Percentiles rank a stretch among this genome's conserved stretches.
phyloP scores from a whole-genome alignment of 2,113 vertebrate species.

The Salvator merianae region DNA sequence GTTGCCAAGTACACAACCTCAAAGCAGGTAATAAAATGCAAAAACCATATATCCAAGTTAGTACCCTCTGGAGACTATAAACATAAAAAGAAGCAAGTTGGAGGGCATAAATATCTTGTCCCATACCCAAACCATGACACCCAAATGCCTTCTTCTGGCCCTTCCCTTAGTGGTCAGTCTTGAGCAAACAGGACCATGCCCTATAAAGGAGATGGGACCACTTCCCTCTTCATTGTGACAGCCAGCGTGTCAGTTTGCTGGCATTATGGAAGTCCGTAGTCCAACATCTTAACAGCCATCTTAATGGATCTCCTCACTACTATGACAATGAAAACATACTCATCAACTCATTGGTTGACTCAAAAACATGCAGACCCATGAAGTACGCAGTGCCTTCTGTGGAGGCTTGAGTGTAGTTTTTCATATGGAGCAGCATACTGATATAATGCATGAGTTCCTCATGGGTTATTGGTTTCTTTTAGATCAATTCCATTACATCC shows the following conservation, averaged over 20 bases:
- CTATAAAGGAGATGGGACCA: neutral
- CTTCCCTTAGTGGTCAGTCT: neutral
- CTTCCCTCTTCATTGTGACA: neutral
- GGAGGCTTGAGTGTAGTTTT: neutral
- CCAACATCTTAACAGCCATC: too few relatives aligned
- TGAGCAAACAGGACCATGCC: neutral
- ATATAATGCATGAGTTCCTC: too few relatives aligned
- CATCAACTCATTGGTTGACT: too few relatives aligned
- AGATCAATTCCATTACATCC: too few relatives aligned
- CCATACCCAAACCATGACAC: neutral
- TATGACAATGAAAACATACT: too few relatives aligned
- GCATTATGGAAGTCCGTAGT: neutral
- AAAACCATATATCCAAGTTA: neutral
- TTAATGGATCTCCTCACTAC: too few relatives aligned
- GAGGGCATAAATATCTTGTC: neutral
- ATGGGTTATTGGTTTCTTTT: too few relatives aligned
- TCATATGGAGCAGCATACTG: too few relatives aligned
- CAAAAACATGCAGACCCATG: too few relatives aligned
- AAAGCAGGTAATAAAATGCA: neutral
- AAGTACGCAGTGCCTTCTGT: neutral
- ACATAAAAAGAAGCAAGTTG: neutral
- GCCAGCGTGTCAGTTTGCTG: neutral
- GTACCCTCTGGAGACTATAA: neutral
- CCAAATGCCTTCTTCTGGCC: neutral
- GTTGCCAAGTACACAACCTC: neutral